Evolutionary conservation across 2,797 vertebrate species (phyloP).

Genomic region (Poecilia velifera): DNA sequence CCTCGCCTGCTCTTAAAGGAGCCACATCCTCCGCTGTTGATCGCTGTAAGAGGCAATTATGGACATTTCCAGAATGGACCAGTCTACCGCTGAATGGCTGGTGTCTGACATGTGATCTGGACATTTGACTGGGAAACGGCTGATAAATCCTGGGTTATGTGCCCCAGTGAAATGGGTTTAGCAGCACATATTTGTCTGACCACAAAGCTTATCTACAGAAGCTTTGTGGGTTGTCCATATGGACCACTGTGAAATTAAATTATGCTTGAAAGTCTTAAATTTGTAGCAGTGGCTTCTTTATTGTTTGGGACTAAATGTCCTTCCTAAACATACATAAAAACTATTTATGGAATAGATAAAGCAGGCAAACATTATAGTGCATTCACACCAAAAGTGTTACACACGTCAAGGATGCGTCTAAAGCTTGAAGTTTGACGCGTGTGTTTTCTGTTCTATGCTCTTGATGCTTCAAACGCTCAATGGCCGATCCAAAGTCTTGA

Average conservation of each 20-base stretch:
- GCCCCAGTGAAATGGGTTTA: not conserved
- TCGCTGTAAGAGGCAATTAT: not conserved
- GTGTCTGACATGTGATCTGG: not conserved
- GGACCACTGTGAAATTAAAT: not conserved
- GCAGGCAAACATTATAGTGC: not conserved
- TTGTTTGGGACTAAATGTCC: not conserved
- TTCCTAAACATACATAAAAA: not conserved
- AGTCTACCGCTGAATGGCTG: not conserved
- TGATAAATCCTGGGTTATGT: not conserved
- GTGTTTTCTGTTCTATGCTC: too few relatives aligned
- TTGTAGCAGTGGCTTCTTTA: not conserved
- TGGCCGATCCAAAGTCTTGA: not conserved
- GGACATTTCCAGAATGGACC: not conserved
- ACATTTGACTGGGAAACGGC: not conserved
- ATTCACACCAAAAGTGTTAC: too few relatives aligned
- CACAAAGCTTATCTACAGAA: not conserved
- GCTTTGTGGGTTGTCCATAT: not conserved
- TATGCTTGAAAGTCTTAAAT: not conserved
- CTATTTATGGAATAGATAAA: not conserved
- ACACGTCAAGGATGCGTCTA: too few relatives aligned
- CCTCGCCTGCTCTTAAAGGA: not conserved
- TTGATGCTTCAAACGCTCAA: not conserved
- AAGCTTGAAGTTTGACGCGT: too few relatives aligned
- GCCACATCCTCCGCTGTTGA: not conserved
- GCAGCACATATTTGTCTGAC: not conserved